Percentiles rank a stretch among this genome's conserved stretches.
These are phyloP conservation scores for Saccopteryx bilineata DNA, from an alignment of 2,113 vertebrate species.

Conservation along the genomic window DNA sequence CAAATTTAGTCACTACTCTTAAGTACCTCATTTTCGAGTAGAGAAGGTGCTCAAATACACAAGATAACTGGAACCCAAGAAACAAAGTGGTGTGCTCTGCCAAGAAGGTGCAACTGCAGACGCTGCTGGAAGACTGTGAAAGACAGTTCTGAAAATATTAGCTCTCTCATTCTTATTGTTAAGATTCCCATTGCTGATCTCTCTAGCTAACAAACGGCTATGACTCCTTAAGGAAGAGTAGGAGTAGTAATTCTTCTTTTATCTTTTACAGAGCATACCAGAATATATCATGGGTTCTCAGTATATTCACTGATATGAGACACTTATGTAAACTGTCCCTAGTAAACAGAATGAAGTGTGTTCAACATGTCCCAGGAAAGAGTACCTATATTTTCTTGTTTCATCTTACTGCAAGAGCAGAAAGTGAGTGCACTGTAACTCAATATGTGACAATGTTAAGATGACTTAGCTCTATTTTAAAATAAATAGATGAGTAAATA, in stretches of 20 bases:
- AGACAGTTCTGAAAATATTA: not conserved
- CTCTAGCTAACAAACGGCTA: not conserved
- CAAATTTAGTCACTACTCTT: not conserved
- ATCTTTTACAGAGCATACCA: not conserved
- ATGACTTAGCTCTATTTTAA: not conserved
- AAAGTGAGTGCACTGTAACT: not conserved
- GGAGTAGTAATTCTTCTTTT: not conserved
- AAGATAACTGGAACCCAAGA: not conserved
- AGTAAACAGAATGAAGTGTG: not conserved
- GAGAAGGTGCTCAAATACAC: not conserved
- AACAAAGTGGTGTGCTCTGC: not conserved
- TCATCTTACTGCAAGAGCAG: not conserved
- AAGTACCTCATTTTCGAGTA: constrained; percentile 16
- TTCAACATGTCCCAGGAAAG: not conserved
- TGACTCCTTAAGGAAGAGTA: constrained; percentile 33
- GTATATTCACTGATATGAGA: not conserved
- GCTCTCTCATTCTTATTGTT: not conserved
- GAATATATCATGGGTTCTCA: not conserved
- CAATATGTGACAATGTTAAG: not conserved
- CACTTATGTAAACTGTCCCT: not conserved
- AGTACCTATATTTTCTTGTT: not conserved
- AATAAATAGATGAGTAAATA: not conserved
- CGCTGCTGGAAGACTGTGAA: not conserved
- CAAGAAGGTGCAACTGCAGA: not conserved
- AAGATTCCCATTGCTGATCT: not conserved